These are phyloP conservation scores for Troides helena DNA, from an alignment of 2,888 invertebrate genomes.

Conservation along the genomic window DNA sequence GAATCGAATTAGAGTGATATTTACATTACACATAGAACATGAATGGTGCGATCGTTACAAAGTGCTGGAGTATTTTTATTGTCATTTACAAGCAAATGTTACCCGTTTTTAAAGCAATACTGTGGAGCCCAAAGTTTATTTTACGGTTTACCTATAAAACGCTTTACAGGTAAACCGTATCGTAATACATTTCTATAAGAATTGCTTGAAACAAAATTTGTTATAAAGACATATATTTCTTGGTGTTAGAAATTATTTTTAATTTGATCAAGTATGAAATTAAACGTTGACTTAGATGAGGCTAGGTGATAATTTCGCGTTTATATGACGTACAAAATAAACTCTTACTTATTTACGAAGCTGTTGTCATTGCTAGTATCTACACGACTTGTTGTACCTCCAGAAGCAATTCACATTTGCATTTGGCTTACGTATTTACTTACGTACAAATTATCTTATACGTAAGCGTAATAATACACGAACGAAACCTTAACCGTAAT, in stretches of 20 bases:
- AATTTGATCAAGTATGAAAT: neutral
- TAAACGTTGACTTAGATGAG: neutral
- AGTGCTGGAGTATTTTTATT: conserved; percentile 8
- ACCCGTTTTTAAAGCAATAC: conserved; percentile 7
- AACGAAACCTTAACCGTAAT: neutral
- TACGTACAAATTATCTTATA: neutral
- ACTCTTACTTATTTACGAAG: neutral
- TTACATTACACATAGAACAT: conserved; percentile 10
- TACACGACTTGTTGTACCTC: too few relatives aligned
- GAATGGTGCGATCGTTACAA: neutral
- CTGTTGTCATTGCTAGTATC: neutral
- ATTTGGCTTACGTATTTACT: neutral
- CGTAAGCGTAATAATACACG: neutral
- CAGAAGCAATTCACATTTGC: neutral
- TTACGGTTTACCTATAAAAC: neutral
- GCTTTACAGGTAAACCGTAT: neutral
- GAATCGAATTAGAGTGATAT: conserved; percentile 11
- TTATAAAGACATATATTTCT: neutral
- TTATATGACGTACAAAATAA: neutral
- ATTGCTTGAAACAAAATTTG: neutral
- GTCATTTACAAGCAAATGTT: conserved; percentile 6
- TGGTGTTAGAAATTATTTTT: neutral
- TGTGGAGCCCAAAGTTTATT: neutral
- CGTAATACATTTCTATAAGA: neutral
- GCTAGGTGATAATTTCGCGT: too few relatives aligned